Percentiles rank a stretch among this genome's conserved stretches.
Evolutionary conservation across 2,113 vertebrate species (phyloP).

Genomic region (Eira barbara): DNA sequence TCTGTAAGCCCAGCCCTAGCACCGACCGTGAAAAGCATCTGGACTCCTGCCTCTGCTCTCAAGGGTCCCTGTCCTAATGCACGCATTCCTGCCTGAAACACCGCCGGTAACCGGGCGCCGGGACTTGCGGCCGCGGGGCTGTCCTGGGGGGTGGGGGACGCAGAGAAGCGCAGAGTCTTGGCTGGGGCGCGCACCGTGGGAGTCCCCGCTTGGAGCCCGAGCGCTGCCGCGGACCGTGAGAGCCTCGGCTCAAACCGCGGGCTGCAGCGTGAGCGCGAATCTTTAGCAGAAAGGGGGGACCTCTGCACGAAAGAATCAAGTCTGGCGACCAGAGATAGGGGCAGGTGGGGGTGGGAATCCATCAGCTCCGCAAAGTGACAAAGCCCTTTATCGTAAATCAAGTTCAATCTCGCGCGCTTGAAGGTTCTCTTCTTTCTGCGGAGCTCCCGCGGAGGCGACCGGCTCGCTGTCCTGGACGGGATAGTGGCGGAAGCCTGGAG

Average conservation of each 20-base stretch:
- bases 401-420: background rate
- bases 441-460: background rate
- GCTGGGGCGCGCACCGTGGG: background rate
- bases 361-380: background rate
- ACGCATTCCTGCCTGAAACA: background rate
- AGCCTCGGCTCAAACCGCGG: background rate
- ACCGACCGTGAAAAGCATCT: background rate
- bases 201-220: background rate
- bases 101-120: background rate
- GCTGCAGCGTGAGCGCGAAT: background rate
- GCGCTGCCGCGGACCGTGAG: rapidly evolving
- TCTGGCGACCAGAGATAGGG: background rate
- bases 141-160: background rate
- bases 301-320: background rate
- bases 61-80: too few relatives aligned
- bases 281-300: background rate
- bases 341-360: background rate
- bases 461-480: background rate
- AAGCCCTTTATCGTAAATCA: background rate
- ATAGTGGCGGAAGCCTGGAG: rapidly evolving
- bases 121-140: background rate
- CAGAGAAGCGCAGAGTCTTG: background rate
- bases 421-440: background rate
- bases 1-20: background rate
- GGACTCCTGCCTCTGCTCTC: background rate